These are phyloP conservation scores for Gasterosteus nipponicus DNA, from an alignment of 2,113 vertebrate genomes.

Conservation along the genomic window DNA sequence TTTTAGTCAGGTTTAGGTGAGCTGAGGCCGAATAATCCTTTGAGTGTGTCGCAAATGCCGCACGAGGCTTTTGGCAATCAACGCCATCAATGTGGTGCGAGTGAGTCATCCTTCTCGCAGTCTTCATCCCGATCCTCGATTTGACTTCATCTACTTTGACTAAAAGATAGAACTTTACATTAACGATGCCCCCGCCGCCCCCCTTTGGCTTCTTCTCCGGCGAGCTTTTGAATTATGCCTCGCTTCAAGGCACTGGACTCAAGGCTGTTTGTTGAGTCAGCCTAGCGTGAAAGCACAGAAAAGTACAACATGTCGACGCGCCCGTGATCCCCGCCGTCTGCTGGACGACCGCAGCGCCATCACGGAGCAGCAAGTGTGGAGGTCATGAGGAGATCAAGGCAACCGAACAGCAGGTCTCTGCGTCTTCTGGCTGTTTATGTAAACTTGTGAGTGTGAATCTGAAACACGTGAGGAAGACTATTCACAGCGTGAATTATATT, in stretches of 20 bases:
- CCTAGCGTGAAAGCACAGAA: slow-evolving; percentile 2
- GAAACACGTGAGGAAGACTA: not conserved
- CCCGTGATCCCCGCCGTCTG: slow-evolving; percentile 35
- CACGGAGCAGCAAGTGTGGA: not conserved
- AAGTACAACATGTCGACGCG: slow-evolving; percentile 19
- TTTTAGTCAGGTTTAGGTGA: slow-evolving; percentile 8
- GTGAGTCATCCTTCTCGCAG: slow-evolving; percentile 9
- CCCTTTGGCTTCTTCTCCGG: slow-evolving; percentile 1
- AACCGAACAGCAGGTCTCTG: not conserved
- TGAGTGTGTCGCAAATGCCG: slow-evolving; percentile 1
- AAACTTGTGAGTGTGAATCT: not conserved
- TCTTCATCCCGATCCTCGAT: not conserved
- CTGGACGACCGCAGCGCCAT: not conserved
- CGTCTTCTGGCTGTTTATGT: slow-evolving; percentile 12
- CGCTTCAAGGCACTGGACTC: slow-evolving; percentile 9
- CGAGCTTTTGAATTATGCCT: slow-evolving; percentile 19
- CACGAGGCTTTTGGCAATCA: slow-evolving; percentile 6
- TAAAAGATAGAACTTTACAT: too few relatives aligned
- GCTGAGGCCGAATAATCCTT: slow-evolving; percentile 30
- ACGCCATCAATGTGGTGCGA: slow-evolving; percentile 12
- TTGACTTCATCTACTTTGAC: not conserved
- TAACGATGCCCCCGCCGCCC: not conserved
- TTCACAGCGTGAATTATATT: not conserved
- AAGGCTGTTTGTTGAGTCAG: slow-evolving; percentile 32
- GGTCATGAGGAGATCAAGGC: slow-evolving; percentile 5